These are phyloP conservation scores for Neogobius melanostomus DNA, from an alignment of 2,113 vertebrate species.

Conservation along the genomic window DNA sequence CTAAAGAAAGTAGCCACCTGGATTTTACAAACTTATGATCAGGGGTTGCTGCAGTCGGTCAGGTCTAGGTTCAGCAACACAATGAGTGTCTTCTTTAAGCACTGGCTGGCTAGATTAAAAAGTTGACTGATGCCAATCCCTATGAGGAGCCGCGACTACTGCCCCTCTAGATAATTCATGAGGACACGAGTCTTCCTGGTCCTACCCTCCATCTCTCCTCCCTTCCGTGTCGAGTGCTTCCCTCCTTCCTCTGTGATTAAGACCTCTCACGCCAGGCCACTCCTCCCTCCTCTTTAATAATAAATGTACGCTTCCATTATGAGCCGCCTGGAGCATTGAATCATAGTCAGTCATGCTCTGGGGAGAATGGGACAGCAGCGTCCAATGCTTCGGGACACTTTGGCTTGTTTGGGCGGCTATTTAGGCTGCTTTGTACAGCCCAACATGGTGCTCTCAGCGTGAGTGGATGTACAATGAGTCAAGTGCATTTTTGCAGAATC, in stretches of 20 bases:
- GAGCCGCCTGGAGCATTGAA: slow-evolving; percentile 65
- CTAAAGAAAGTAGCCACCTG: too few species aligned
- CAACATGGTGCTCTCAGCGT: neutral
- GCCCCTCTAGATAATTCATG: neutral
- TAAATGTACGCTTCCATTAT: slow-evolving; percentile 81
- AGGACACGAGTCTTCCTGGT: neutral
- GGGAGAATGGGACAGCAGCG: neutral
- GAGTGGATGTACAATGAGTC: neutral
- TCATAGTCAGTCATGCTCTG: slow-evolving; percentile 64
- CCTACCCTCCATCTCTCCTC: neutral
- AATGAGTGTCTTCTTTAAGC: too few species aligned
- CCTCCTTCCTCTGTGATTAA: slow-evolving; percentile 19
- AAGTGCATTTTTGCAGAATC: neutral
- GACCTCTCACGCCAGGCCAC: slow-evolving; percentile 48
- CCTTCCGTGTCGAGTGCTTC: slow-evolving; percentile 8
- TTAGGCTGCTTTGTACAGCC: neutral
- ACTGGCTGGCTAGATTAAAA: too few species aligned
- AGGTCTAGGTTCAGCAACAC: too few species aligned
- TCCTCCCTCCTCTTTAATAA: slow-evolving; percentile 76
- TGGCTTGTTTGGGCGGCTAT: slow-evolving; percentile 14
- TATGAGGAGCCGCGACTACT: neutral
- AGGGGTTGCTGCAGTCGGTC: too few species aligned
- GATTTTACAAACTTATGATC: too few species aligned
- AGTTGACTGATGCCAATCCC: too few species aligned
- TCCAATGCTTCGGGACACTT: slow-evolving; percentile 5